phyloP scores from a whole-genome alignment of 2,888 invertebrate genomes.

The Ceramica pisi region DNA sequence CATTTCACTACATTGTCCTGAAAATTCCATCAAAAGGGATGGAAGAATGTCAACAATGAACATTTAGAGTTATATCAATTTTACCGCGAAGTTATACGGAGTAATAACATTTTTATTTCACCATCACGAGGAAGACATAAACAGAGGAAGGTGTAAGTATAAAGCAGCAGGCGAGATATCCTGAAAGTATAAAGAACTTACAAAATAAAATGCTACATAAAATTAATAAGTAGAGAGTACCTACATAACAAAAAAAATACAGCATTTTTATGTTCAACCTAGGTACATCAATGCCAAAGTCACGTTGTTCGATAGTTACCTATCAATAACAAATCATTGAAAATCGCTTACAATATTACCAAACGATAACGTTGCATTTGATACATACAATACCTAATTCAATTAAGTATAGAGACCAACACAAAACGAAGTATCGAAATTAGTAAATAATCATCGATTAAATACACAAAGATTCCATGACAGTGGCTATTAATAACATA shows the following conservation, averaged over 20 bases:
- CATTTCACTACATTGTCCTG: conserved; percentile 19
- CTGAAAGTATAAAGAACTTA: conserved; percentile 68
- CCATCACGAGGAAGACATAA: conserved; percentile 75
- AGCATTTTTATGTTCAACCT: neutral
- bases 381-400: conserved; percentile 35
- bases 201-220: conserved; percentile 32
- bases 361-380: conserved; percentile 17
- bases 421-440: conserved; percentile 39
- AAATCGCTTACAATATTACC: neutral
- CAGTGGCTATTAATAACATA: conserved; percentile 52
- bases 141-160: conserved; percentile 63
- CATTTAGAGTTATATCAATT: conserved; percentile 78
- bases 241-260: no score
- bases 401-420: conserved; percentile 36
- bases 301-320: neutral
- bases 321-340: conserved; percentile 10
- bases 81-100: conserved; percentile 79
- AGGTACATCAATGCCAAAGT: conserved; percentile 2
- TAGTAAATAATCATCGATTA: conserved; percentile 43
- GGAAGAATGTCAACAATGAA: conserved; percentile 76
- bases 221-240: neutral
- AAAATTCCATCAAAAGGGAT: conserved; percentile 73
- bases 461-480: conserved; percentile 43
- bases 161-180: conserved; percentile 64
- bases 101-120: conserved; percentile 82